Percentiles rank a stretch among this genome's conserved stretches.
Conservation (phyloP, 2,797 vertebrate genomes). For the Ptychadena robeensis region DNA sequence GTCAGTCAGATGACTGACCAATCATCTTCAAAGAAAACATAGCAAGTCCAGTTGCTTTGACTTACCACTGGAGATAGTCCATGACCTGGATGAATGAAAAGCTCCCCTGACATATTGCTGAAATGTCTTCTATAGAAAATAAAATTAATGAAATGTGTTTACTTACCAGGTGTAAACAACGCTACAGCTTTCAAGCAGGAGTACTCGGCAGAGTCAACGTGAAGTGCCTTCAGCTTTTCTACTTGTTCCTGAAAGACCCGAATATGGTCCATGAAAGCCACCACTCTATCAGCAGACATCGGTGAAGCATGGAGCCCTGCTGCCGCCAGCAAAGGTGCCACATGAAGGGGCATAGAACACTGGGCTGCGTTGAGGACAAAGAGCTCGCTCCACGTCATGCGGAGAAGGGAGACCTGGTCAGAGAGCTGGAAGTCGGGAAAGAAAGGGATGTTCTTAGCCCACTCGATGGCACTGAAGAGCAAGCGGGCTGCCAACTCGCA, state of each 20-base stretch:
- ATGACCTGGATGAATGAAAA: no score
- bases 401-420: constrained; percentile 85
- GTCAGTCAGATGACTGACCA: no score
- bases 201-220: constrained; percentile 85
- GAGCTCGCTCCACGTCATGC: constrained; percentile 88
- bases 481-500: constrained; percentile 87
- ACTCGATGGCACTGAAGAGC: constrained; percentile 87
- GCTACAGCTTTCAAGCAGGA: constrained; percentile 88
- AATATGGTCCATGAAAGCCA: constrained; percentile 91
- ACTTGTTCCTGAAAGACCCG: constrained; percentile 89
- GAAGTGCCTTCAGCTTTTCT: constrained; percentile 87
- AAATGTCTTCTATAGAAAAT: no score
- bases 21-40: no score
- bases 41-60: no score
- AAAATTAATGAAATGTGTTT: no score
- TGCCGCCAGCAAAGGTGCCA: constrained; percentile 83
- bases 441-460: constrained; percentile 90
- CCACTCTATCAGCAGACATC: constrained; percentile 84
- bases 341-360: constrained; percentile 86
- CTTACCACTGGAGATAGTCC: no score
- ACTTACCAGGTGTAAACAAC: constrained; percentile 87
- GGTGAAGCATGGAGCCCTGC: constrained; percentile 87
- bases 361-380: constrained; percentile 88
- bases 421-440: constrained; percentile 88
- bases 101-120: no score